Evolutionary conservation across 2,113 vertebrate genomes (phyloP).

Genomic region (Hiodon alosoides): DNA sequence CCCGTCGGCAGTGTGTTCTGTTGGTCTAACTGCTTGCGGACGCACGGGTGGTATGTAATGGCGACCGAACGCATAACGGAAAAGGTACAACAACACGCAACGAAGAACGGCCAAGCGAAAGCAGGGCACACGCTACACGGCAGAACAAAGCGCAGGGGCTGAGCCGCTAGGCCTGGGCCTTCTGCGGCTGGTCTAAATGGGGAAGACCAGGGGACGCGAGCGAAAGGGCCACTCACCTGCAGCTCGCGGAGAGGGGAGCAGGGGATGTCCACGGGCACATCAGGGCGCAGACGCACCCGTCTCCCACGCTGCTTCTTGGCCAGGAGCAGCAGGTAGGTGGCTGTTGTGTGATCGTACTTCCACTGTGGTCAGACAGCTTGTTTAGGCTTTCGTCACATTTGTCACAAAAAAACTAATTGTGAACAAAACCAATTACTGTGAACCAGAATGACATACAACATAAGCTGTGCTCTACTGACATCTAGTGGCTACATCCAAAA

Average conservation of each 20-base stretch:
- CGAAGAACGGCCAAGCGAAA: too few species aligned
- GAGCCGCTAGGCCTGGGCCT: too few species aligned
- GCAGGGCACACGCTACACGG: too few species aligned
- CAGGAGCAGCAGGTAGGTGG: slow-evolving; percentile 83
- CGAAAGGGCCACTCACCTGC: slow-evolving; percentile 52
- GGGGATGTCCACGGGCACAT: slow-evolving; percentile 23
- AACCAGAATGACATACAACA: neutral
- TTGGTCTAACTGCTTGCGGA: too few species aligned
- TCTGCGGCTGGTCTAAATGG: too few species aligned
- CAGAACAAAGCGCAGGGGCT: too few species aligned
- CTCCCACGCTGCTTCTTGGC: slow-evolving; percentile 79
- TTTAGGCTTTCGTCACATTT: neutral
- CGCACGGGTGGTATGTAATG: too few species aligned
- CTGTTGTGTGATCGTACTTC: slow-evolving; percentile 83
- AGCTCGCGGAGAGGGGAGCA: slow-evolving; percentile 39
- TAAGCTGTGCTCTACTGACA: slow-evolving; percentile 31
- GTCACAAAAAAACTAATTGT: neutral
- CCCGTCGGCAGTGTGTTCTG: too few species aligned
- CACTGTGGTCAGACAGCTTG: slow-evolving; percentile 61
- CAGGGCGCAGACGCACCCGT: slow-evolving; percentile 59
- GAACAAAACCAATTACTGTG: too few species aligned
- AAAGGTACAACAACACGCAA: too few species aligned
- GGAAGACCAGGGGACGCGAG: neutral
- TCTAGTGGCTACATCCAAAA: slow-evolving; percentile 24
- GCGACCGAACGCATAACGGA: too few species aligned